These are phyloP conservation scores for Mactra quadrangularis DNA, from an alignment of 1,140 invertebrate genomes.

Conservation along the genomic window DNA sequence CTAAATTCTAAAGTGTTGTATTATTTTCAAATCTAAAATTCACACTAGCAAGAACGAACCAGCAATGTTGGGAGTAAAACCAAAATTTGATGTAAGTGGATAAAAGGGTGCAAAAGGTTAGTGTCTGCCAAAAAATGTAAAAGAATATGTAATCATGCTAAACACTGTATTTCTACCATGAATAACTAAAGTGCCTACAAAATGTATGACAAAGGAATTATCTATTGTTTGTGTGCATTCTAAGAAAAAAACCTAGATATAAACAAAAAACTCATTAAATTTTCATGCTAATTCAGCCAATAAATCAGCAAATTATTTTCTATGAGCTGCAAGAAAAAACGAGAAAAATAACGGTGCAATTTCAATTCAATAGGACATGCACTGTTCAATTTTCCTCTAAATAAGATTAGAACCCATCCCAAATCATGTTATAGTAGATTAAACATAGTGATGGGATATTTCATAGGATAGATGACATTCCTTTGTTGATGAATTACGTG, in stretches of 20 bases:
- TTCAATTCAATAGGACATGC: constrained; percentile 26
- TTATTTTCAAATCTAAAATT: no score
- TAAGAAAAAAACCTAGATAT: background rate
- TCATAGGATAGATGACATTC: no score
- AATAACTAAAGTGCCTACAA: no score
- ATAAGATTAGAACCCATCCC: constrained; percentile 33
- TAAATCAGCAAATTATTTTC: constrained; percentile 16
- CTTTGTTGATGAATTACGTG: no score
- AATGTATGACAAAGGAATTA: background rate
- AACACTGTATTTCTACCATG: no score
- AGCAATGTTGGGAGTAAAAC: no score
- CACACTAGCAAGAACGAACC: no score
- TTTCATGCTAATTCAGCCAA: constrained; percentile 26
- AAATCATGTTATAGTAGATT: background rate
- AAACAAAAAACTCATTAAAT: background rate
- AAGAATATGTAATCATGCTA: no score
- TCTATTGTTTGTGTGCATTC: constrained; percentile 29
- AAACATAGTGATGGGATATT: background rate
- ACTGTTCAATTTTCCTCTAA: constrained; percentile 16
- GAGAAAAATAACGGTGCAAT: constrained; percentile 16
- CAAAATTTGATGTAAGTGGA: no score
- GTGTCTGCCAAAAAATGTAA: no score
- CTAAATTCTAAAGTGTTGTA: no score
- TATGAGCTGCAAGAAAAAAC: background rate
- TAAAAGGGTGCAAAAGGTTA: no score